Evolutionary conservation across 2,113 vertebrate species (phyloP).

Genomic region (Saccopteryx leptura): DNA sequence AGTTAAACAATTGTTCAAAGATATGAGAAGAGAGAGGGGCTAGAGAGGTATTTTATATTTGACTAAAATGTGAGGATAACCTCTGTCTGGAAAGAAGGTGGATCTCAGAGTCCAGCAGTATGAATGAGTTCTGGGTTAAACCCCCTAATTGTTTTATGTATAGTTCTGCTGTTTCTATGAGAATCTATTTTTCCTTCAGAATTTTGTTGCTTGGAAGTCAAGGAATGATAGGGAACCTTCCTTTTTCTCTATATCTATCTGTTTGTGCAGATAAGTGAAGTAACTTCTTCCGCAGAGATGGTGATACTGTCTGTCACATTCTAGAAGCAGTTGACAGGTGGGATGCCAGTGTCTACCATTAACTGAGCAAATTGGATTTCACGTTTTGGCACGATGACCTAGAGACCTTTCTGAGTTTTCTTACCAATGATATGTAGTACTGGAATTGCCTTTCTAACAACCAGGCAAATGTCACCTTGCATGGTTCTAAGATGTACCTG

Average conservation of each 20-base stretch:
- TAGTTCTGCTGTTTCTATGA: background rate
- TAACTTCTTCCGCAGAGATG: background rate
- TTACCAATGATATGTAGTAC: background rate
- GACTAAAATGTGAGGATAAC: background rate
- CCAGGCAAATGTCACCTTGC: background rate
- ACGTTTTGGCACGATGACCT: constrained; percentile 42
- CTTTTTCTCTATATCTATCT: background rate
- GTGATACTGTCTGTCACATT: background rate
- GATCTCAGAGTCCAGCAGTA: background rate
- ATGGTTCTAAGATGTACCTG: background rate
- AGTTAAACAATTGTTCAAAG: background rate
- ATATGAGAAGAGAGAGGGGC: background rate
- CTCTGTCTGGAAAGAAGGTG: background rate
- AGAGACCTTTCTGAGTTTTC: background rate
- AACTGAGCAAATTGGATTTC: background rate
- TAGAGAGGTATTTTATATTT: background rate
- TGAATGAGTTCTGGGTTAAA: background rate
- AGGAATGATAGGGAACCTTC: background rate
- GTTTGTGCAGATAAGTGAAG: background rate
- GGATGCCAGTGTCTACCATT: background rate
- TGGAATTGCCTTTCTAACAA: constrained; percentile 37
- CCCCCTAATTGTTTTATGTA: background rate
- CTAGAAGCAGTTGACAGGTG: background rate
- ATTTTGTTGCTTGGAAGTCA: background rate
- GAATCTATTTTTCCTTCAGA: background rate